Base-by-base conservation (phyloP, 1,140 invertebrate species). In the Drosophila equinoxialis region DNA sequence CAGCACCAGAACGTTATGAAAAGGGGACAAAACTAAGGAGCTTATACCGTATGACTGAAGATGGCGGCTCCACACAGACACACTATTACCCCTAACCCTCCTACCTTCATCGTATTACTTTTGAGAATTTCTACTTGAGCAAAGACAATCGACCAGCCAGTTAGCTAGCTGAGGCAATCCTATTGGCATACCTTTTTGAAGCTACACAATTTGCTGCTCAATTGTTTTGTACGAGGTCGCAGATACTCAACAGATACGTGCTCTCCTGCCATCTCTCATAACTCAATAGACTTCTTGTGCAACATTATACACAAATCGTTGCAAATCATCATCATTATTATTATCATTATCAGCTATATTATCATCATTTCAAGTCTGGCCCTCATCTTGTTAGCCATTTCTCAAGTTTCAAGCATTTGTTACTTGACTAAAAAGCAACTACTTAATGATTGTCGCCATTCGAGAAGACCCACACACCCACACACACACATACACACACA, bases 131-230 rank as follows among this genome's bases (percentile, higher is more conserved):
- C 35, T 37, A 37, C 23, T 33, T 30, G 14, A 39, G 45, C 51
- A 48, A 37, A 39, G 60, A 23, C 33, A 35, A 23, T 58, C 23
- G 41, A 48, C 42, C 26, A 8, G 48, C 17, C 20, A 41, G 14
- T 45, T 39, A 42, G 7, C 54, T 17, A 57, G 37, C 30, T 51
- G 45, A 62, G 23, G 13, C 37, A 45, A 62, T 62, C 17, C 20
- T 11, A 26, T 23, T 42, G 70, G 57, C 37, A 48, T 65, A 65
- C 77, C 67, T 64, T 69, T 69, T 89, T 83, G 68, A 73, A 71
- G 84, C 79, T 77, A 89, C 80, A 81, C 84, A 89, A 87, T 87
- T 87, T 87, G 84, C 79, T 89, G 84, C 80, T 87, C 84, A 81
- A 87, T 87, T 87, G 83, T 87, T 75, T 87, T 79, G 68, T 68